Percentiles rank a stretch among this genome's conserved stretches.
These are phyloP conservation scores for Teinopalpus imperialis DNA, from an alignment of 2,888 invertebrate genomes.

Conservation along the genomic window DNA sequence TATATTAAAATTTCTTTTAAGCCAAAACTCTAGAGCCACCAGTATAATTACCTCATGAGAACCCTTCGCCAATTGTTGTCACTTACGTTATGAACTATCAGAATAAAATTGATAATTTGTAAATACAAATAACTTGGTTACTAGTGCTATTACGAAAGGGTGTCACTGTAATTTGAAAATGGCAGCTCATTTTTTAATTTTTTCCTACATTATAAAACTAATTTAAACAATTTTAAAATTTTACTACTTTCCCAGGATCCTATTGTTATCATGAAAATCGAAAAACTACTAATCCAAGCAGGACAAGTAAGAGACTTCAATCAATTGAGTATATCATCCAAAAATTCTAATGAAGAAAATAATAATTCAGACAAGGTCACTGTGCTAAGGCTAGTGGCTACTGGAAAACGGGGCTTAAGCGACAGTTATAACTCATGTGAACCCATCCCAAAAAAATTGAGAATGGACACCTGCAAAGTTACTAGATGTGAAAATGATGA, in stretches of 20 bases:
- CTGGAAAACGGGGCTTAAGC: conserved; percentile 56
- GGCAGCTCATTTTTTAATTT: too few relatives aligned
- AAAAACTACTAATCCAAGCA: conserved; percentile 52
- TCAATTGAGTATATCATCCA: conserved; percentile 43
- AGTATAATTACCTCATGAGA: too few relatives aligned
- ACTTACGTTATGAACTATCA: neutral
- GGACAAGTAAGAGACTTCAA: conserved; percentile 40
- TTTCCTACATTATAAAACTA: too few relatives aligned
- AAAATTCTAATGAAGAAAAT: conserved; percentile 52
- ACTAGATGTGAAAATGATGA: conserved; percentile 44
- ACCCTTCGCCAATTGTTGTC: too few relatives aligned
- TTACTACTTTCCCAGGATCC: conserved; percentile 49
- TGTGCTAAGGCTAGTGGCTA: conserved; percentile 46
- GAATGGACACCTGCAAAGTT: conserved; percentile 35
- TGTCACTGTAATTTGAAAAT: too few relatives aligned
- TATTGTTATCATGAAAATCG: conserved; percentile 59
- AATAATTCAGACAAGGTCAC: conserved; percentile 46
- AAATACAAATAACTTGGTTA: too few relatives aligned
- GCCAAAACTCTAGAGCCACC: too few relatives aligned
- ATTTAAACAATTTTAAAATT: too few relatives aligned
- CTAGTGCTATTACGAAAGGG: too few relatives aligned
- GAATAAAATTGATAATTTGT: too few relatives aligned
- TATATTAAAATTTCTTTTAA: too few relatives aligned
- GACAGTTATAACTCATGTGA: conserved; percentile 56
- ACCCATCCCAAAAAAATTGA: conserved; percentile 61